Evolutionary conservation across 2,797 vertebrate species (phyloP).

Genomic region (Pelobates cultripes): DNA sequence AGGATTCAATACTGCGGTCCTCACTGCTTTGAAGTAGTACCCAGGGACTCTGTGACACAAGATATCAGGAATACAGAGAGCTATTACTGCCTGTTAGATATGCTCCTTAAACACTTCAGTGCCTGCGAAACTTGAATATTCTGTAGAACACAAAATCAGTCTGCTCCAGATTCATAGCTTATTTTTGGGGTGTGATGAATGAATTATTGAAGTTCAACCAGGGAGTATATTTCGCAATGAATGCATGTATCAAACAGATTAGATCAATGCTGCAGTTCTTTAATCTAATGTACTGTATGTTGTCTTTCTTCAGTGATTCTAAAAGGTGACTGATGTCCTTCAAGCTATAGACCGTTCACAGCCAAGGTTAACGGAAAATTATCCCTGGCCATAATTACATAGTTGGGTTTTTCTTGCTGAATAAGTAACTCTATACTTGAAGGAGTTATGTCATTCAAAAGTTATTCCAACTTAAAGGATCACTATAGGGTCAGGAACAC

Average conservation of each 20-base stretch:
- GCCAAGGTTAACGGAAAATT: background rate
- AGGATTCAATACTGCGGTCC: conserved; percentile 38
- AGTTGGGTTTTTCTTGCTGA: too few species aligned
- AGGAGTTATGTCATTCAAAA: too few species aligned
- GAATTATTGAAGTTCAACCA: conserved; percentile 24
- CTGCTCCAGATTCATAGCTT: conserved; percentile 28
- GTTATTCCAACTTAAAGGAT: too few species aligned
- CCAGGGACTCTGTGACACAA: conserved; percentile 46
- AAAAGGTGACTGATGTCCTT: background rate
- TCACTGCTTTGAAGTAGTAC: conserved; percentile 46
- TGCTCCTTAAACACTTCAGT: conserved; percentile 37
- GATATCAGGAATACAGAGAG: conserved; percentile 31
- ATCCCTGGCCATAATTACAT: too few species aligned
- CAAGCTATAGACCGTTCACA: background rate
- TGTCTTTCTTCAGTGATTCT: background rate
- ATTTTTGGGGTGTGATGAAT: conserved; percentile 26
- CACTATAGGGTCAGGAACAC: too few species aligned
- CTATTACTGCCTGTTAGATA: conserved; percentile 24
- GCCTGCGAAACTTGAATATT: conserved; percentile 15
- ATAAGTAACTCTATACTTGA: too few species aligned
- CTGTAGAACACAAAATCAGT: background rate
- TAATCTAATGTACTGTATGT: background rate
- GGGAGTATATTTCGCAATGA: conserved; percentile 1
- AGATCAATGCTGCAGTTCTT: background rate
- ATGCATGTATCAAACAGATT: conserved; percentile 7